phyloP scores from a whole-genome alignment of 2,113 vertebrate species.

The Apodemus speciosus region DNA sequence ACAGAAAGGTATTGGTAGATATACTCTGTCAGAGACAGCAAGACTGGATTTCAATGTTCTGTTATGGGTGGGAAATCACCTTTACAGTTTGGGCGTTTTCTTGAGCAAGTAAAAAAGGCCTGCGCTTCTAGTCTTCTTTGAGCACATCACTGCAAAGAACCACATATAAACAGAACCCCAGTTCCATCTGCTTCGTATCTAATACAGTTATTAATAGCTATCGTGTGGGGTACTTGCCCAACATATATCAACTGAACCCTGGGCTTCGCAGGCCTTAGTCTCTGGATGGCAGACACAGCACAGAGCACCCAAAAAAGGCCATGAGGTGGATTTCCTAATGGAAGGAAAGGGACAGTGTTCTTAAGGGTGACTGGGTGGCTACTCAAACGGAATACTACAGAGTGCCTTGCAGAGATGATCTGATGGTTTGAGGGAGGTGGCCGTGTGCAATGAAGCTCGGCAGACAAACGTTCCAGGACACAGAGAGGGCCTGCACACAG shows the following conservation, averaged over 20 bases:
- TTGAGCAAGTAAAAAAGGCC: neutral
- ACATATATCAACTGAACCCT: neutral
- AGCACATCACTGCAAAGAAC: neutral
- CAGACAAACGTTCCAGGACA: neutral
- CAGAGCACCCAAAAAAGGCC: neutral
- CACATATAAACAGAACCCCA: neutral
- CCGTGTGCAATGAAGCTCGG: neutral
- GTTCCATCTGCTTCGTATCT: neutral
- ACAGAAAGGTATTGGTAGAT: neutral
- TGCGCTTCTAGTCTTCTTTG: neutral
- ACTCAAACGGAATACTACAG: neutral
- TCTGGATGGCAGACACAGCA: neutral
- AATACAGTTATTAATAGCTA: conserved; percentile 34
- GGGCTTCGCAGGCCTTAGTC: neutral
- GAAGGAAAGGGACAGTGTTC: neutral
- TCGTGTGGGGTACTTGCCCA: neutral
- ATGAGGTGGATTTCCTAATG: neutral
- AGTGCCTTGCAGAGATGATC: neutral
- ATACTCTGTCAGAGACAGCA: neutral
- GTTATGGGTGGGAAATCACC: neutral
- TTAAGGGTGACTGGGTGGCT: neutral
- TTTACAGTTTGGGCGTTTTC: neutral
- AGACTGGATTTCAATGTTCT: conserved; percentile 11
- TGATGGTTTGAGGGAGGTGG: neutral
- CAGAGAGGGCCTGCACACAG: neutral